These are phyloP conservation scores for Drosophila buzzatii DNA, from an alignment of 2,888 invertebrate species.

Conservation along the genomic window DNA sequence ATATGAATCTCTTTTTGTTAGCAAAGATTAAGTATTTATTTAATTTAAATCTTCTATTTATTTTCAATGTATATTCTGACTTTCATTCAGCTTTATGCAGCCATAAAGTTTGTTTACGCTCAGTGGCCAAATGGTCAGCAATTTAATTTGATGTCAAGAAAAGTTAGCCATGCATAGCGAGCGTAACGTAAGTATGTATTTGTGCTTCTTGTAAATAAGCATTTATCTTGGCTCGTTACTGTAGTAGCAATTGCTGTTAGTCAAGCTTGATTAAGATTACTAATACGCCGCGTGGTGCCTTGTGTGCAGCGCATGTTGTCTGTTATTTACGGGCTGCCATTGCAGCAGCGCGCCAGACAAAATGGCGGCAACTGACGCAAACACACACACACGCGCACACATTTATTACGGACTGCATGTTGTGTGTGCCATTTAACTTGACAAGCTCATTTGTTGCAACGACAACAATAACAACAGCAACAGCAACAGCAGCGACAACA, in stretches of 20 bases:
- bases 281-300: conserved; percentile 71
- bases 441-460: conserved; percentile 73
- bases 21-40: no score
- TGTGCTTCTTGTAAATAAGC: conserved; percentile 22
- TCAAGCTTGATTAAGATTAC: conserved; percentile 62
- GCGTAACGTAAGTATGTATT: not conserved
- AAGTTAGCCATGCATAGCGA: conserved; percentile 6
- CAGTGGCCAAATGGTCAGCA: conserved; percentile 10
- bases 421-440: conserved; percentile 71
- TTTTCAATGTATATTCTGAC: not conserved
- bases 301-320: conserved; percentile 37
- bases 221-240: conserved; percentile 36
- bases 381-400: conserved; percentile 7
- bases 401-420: conserved; percentile 12
- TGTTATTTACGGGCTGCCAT: conserved; percentile 63
- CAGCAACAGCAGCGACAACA: conserved; percentile 24
- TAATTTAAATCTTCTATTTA: not conserved
- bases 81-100: not conserved
- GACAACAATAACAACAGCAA: conserved; percentile 35
- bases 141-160: conserved; percentile 19
- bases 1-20: no score
- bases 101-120: conserved; percentile 1
- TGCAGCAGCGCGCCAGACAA: conserved; percentile 73
- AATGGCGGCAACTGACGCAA: conserved; percentile 63
- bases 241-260: conserved; percentile 35